Evolutionary conservation across 2,888 invertebrate species (phyloP).

Genomic region (Drosophila mayaguana): DNA sequence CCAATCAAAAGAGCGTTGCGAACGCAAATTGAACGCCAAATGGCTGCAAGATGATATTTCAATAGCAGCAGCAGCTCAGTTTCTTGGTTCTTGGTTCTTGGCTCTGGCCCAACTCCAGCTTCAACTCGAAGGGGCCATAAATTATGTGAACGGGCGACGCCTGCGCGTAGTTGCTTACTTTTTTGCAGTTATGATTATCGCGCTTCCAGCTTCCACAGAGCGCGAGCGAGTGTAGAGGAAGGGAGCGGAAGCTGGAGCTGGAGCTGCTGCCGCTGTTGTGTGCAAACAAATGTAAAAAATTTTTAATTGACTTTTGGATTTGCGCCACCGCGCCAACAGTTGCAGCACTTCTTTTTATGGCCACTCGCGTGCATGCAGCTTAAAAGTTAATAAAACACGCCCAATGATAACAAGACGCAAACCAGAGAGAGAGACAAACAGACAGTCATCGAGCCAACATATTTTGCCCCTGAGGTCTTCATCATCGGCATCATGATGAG

Average conservation of each 20-base stretch:
- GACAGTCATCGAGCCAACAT: slow-evolving; percentile 41
- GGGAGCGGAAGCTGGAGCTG: too few species aligned
- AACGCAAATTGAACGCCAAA: slow-evolving; percentile 79
- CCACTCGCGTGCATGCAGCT: slow-evolving; percentile 80
- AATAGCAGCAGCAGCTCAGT: slow-evolving; percentile 33
- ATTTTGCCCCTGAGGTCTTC: slow-evolving; percentile 84
- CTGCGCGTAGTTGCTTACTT: slow-evolving; percentile 79
- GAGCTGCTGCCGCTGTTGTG: slow-evolving; percentile 52
- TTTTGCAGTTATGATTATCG: slow-evolving; percentile 80
- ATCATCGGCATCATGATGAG: slow-evolving; percentile 20
- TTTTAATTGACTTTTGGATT: slow-evolving; percentile 81
- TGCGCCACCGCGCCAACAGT: slow-evolving; percentile 67
- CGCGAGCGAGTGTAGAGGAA: background rate
- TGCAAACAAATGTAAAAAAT: slow-evolving; percentile 82
- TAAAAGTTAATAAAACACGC: slow-evolving; percentile 85
- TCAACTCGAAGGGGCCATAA: slow-evolving; percentile 56
- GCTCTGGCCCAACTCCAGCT: background rate
- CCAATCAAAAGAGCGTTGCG: slow-evolving; percentile 79
- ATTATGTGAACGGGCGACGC: slow-evolving; percentile 75
- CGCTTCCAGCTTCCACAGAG: slow-evolving; percentile 55
- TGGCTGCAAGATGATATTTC: slow-evolving; percentile 79
- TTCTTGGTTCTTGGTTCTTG: background rate
- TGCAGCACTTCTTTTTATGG: slow-evolving; percentile 76
- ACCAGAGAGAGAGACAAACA: background rate
- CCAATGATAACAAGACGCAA: slow-evolving; percentile 83